These are phyloP conservation scores for Chirona hameri DNA, from an alignment of 2,888 invertebrate genomes.

Conservation along the genomic window DNA sequence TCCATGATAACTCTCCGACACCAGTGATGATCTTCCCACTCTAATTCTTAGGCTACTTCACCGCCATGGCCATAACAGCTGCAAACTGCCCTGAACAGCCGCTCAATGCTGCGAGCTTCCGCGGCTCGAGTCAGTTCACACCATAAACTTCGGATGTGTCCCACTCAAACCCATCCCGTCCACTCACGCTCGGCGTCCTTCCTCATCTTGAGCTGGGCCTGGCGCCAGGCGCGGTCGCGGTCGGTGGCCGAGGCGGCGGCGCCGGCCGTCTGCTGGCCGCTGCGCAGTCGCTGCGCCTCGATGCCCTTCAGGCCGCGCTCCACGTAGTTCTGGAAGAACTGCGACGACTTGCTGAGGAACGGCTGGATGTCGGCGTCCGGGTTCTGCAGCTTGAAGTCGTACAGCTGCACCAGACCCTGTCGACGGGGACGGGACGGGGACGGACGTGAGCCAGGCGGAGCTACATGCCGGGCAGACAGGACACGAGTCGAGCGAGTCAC, in stretches of 20 bases:
- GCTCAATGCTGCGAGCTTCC: too few species aligned
- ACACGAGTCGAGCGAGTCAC: too few species aligned
- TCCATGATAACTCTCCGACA: too few species aligned
- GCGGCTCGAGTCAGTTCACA: too few species aligned
- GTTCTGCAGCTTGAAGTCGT: conserved; percentile 72
- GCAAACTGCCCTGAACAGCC: too few species aligned
- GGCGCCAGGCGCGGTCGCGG: conserved; percentile 25
- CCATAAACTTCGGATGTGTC: too few species aligned
- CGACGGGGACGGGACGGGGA: not conserved
- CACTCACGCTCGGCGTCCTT: not conserved
- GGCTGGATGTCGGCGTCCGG: conserved; percentile 82
- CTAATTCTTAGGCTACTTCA: too few species aligned
- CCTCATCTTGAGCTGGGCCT: not conserved
- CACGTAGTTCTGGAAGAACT: conserved; percentile 82
- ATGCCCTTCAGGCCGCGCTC: conserved; percentile 68
- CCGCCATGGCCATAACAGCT: too few species aligned
- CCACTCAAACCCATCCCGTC: not conserved
- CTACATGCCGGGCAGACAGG: too few species aligned
- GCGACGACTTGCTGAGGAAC: conserved; percentile 75
- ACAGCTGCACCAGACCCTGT: conserved; percentile 68
- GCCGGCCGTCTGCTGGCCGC: conserved; percentile 33
- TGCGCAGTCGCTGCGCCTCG: conserved; percentile 49
- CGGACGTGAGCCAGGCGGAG: too few species aligned
- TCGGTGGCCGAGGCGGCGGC: conserved; percentile 33
- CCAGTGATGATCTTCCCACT: too few species aligned